phyloP scores from a whole-genome alignment of 2,113 vertebrate genomes.

The Donacobius atricapilla region DNA sequence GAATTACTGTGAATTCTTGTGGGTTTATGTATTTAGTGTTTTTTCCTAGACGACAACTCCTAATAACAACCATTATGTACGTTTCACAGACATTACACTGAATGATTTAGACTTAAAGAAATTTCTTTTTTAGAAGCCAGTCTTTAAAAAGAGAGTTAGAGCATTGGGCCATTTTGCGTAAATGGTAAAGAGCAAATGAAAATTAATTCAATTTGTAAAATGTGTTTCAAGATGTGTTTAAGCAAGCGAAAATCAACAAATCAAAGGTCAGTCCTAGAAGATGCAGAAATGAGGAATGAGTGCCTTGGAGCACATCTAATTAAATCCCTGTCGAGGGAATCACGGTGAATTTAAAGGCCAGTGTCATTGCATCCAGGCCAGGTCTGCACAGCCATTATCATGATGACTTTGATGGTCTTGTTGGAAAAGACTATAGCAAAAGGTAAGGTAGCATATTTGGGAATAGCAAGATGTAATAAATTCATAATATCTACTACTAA shows the following conservation, averaged over 20 bases:
- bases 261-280: conserved; percentile 1
- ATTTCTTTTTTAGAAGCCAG: neutral
- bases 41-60: neutral
- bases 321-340: neutral
- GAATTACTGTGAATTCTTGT: neutral
- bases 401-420: neutral
- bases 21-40: conserved; percentile 37
- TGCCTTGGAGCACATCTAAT: neutral
- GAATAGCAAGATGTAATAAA: neutral
- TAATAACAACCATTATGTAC: conserved; percentile 39
- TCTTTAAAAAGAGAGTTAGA: neutral
- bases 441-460: neutral
- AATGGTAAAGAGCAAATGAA: neutral
- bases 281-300: neutral
- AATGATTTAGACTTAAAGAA: conserved; percentile 8
- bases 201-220: conserved; percentile 41
- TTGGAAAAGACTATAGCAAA: neutral
- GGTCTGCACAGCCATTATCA: neutral
- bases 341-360: neutral
- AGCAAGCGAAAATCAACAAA: conserved; percentile 1
- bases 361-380: neutral
- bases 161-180: neutral
- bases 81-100: conserved; percentile 24
- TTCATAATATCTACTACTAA: neutral
- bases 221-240: conserved; percentile 2